Evolutionary conservation across 2,113 vertebrate genomes (phyloP).

Genomic region (Guaruba guarouba): DNA sequence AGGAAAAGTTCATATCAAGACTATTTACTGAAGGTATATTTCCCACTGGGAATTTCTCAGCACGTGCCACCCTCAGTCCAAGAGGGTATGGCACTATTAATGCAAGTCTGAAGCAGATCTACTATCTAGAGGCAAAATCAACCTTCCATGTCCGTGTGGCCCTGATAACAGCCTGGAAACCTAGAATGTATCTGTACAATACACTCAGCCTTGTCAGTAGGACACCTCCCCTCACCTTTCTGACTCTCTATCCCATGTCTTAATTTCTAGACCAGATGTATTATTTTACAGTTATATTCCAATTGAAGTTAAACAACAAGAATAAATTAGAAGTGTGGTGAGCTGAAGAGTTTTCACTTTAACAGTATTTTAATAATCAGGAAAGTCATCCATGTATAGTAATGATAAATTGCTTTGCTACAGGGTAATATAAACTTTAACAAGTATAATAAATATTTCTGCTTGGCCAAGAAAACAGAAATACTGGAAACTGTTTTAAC

Average conservation of each 20-base stretch:
- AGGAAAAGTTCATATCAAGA: not conserved
- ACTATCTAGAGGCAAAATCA: not conserved
- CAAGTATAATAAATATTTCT: constrained; percentile 66
- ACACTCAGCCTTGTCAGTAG: not conserved
- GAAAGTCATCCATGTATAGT: constrained; percentile 60
- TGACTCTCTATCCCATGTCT: not conserved
- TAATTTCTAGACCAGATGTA: not conserved
- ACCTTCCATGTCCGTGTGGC: not conserved
- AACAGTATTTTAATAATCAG: constrained; percentile 71
- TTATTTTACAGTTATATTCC: not conserved
- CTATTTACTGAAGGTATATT: not conserved
- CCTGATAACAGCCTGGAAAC: not conserved
- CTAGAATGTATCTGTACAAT: not conserved
- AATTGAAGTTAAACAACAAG: constrained; percentile 12
- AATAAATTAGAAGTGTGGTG: constrained; percentile 35
- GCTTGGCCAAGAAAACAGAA: constrained; percentile 49
- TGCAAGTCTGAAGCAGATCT: not conserved
- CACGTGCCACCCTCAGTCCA: not conserved
- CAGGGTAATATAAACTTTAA: constrained; percentile 68
- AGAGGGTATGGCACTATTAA: not conserved
- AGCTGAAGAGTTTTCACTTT: constrained; percentile 25
- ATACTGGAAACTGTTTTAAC: constrained; percentile 34
- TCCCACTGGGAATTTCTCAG: not conserved
- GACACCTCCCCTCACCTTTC: not conserved
- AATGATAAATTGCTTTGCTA: constrained; percentile 73